Evolutionary conservation across 2,888 invertebrate genomes (phyloP).

Genomic region (Podotricha telesiphe): DNA sequence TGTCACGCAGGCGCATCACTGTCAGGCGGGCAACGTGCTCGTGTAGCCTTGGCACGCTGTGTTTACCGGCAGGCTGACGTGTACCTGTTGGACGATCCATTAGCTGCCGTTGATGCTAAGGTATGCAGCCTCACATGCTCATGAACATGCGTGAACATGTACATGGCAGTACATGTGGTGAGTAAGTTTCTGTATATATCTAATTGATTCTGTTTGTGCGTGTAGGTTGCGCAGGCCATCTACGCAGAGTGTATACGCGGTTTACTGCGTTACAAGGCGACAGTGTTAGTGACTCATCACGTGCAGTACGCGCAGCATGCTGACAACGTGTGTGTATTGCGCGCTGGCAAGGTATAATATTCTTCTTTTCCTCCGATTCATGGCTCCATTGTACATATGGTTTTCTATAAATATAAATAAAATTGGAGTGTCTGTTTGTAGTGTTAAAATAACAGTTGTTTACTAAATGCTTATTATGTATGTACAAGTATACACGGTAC

Average conservation of each 20-base stretch:
- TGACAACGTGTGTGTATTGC: conserved; percentile 73
- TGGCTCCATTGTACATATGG: no score
- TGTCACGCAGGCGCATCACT: conserved; percentile 79
- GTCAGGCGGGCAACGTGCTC: conserved; percentile 87
- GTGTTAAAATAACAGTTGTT: no score
- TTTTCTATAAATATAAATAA: no score
- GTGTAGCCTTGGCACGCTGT: conserved; percentile 81
- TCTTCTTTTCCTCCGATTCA: not conserved
- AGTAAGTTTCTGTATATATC: no score
- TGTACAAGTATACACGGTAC: no score
- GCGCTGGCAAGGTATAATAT: conserved; percentile 61
- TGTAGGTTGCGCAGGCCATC: conserved; percentile 81
- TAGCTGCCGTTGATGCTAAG: conserved; percentile 85
- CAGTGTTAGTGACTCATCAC: conserved; percentile 87
- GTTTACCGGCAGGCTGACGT: conserved; percentile 85
- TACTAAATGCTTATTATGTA: no score
- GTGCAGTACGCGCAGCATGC: conserved; percentile 83
- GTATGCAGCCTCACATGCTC: conserved; percentile 57
- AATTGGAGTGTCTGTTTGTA: no score
- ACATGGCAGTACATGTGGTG: no score
- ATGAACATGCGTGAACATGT: no score
- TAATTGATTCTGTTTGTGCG: no score
- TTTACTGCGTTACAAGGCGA: conserved; percentile 79
- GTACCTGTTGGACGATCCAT: conserved; percentile 85
- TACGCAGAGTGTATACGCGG: conserved; percentile 85